These are phyloP conservation scores for Mustelus asterias DNA, from an alignment of 2,113 vertebrate species.

Conservation along the genomic window DNA sequence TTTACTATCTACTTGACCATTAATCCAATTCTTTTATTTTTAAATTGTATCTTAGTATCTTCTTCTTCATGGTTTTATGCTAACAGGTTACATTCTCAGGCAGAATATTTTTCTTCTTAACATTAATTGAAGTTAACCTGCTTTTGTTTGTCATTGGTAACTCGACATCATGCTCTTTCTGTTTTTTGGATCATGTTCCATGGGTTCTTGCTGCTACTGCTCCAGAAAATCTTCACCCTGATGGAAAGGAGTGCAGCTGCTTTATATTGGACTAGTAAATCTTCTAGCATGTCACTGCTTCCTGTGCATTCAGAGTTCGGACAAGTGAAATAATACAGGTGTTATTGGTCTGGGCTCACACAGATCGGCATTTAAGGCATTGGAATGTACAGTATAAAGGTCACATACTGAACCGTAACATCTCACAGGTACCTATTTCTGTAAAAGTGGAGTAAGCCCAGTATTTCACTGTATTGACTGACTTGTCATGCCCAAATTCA, in stretches of 20 bases:
- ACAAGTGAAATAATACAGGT: slow-evolving; percentile 9
- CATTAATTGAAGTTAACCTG: neutral
- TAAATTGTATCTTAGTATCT: neutral
- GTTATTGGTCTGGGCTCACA: neutral
- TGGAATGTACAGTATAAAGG: neutral
- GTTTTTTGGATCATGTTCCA: neutral
- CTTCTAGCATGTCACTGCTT: neutral
- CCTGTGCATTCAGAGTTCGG: neutral
- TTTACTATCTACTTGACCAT: neutral
- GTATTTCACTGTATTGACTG: neutral
- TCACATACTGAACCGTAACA: neutral
- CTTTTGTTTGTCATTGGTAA: neutral
- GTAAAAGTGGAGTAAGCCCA: neutral
- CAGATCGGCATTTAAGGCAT: slow-evolving; percentile 6
- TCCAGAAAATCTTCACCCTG: neutral
- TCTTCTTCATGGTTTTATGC: neutral
- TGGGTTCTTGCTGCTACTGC: neutral
- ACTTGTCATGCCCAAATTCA: neutral
- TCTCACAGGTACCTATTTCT: neutral
- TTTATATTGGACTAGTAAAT: slow-evolving; percentile 1
- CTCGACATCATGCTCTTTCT: neutral
- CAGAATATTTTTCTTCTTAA: neutral
- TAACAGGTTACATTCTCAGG: neutral
- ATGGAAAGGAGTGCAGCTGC: slow-evolving; percentile 18
- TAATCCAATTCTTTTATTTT: neutral